These are phyloP conservation scores for Cheirogaleus major DNA, from an alignment of 2,797 vertebrate species.

Conservation along the genomic window DNA sequence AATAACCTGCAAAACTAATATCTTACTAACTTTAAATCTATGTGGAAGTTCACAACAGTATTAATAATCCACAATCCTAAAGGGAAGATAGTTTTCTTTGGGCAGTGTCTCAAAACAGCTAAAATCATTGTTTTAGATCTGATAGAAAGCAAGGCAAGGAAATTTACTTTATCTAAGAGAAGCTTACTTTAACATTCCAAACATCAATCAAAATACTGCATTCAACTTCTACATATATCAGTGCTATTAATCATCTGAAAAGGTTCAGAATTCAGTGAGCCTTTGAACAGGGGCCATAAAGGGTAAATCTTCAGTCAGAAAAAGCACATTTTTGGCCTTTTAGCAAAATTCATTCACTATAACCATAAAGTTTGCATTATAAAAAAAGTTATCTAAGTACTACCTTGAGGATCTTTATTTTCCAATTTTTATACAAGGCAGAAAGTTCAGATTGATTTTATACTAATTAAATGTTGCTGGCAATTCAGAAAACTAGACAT, in stretches of 20 bases:
- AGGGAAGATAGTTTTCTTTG: background rate
- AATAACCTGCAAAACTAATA: background rate
- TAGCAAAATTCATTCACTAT: conserved; percentile 31
- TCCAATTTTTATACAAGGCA: background rate
- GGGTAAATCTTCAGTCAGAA: background rate
- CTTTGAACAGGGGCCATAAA: background rate
- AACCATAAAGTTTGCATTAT: background rate
- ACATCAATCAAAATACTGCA: conserved; percentile 28
- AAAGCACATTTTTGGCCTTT: conserved; percentile 6
- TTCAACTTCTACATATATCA: background rate
- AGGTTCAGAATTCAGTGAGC: background rate
- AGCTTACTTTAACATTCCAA: conserved; percentile 37
- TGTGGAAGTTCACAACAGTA: background rate
- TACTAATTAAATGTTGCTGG: background rate
- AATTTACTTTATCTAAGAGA: conserved; percentile 27
- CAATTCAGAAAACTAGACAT: conserved; percentile 4
- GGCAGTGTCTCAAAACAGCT: background rate
- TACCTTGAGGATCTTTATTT: conserved; percentile 28
- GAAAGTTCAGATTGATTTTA: conserved; percentile 6
- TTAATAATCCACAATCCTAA: background rate
- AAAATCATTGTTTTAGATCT: conserved; percentile 9
- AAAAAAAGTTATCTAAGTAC: conserved; percentile 26
- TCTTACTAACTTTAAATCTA: conserved; percentile 26
- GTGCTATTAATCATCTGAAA: background rate
- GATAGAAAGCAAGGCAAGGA: background rate